These are phyloP conservation scores for Callorhinus ursinus DNA, from an alignment of 2,113 vertebrate species.

Conservation along the genomic window DNA sequence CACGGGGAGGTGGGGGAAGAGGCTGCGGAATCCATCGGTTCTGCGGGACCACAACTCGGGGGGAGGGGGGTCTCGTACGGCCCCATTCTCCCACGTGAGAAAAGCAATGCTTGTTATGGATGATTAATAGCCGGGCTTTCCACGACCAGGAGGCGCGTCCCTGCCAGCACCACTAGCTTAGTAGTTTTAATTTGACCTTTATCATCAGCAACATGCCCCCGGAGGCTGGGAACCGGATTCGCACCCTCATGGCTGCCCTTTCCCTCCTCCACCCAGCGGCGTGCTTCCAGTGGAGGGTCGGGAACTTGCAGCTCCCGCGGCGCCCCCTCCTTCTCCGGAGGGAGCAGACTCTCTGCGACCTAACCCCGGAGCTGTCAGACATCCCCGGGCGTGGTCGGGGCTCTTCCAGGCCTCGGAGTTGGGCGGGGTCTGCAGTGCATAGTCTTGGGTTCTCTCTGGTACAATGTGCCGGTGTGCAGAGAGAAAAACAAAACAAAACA, in stretches of 20 bases:
- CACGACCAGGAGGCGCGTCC: not conserved
- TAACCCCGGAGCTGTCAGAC: not conserved
- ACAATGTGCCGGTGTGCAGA: not conserved
- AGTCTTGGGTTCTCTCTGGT: not conserved
- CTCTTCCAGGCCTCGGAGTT: not conserved
- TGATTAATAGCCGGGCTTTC: slow-evolving; percentile 55
- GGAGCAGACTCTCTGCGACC: not conserved
- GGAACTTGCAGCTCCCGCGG: not conserved
- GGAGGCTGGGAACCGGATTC: not conserved
- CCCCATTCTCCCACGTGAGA: slow-evolving; percentile 11
- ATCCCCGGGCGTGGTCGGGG: slow-evolving; percentile 30
- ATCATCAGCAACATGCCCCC: slow-evolving; percentile 3
- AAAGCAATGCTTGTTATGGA: slow-evolving; percentile 51
- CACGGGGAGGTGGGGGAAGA: not conserved
- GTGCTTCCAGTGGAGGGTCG: not conserved
- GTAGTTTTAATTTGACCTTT: slow-evolving; percentile 72
- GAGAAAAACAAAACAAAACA: no score
- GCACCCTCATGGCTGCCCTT: not conserved
- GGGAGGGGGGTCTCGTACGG: not conserved
- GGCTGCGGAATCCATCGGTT: not conserved
- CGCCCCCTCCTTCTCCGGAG: not conserved
- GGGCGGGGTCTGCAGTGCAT: slow-evolving; percentile 15
- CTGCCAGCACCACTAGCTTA: slow-evolving; percentile 41
- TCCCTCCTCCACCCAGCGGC: not conserved
- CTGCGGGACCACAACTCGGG: not conserved